Conservation (phyloP, 92 coral and sea anemone species). For the Zoanthus gigantus region DNA sequence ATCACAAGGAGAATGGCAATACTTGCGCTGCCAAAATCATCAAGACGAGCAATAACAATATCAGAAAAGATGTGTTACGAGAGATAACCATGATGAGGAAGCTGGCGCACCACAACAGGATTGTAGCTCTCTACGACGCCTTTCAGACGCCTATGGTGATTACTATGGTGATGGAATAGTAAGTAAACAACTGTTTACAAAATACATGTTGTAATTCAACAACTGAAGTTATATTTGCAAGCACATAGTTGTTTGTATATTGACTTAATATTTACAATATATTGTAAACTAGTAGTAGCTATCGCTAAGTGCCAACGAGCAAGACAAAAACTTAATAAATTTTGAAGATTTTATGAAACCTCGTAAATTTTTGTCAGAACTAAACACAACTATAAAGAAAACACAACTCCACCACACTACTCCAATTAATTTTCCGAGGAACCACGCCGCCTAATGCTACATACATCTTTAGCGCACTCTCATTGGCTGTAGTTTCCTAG, state of each 20-base stretch:
- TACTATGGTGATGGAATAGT: conserved; percentile 95
- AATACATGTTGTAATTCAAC: neutral
- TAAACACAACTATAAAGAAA: too few species aligned
- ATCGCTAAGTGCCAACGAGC: too few species aligned
- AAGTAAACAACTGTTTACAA: conserved; percentile 49
- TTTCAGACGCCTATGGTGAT: conserved; percentile 88
- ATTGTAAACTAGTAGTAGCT: too few species aligned
- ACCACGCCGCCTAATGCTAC: too few species aligned
- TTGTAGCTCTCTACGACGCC: conserved; percentile 84
- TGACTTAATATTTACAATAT: too few species aligned
- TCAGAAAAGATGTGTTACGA: conserved; percentile 82
- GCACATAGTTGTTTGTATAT: too few species aligned
- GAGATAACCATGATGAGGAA: conserved; percentile 90
- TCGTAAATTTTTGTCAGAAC: neutral
- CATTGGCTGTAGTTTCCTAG: too few species aligned
- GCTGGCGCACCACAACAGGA: conserved; percentile 78
- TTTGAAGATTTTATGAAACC: neutral
- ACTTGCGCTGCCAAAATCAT: conserved; percentile 89
- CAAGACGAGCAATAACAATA: conserved; percentile 80
- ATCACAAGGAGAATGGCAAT: conserved; percentile 75
- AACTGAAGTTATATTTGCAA: neutral
- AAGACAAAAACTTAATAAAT: neutral
- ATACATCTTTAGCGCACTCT: too few species aligned
- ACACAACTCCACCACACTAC: too few species aligned
- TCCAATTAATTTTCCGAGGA: too few species aligned